Percentiles rank a stretch among this genome's conserved stretches.
phyloP scores from a whole-genome alignment of 2,888 invertebrate species.

The Eilema depressum region DNA sequence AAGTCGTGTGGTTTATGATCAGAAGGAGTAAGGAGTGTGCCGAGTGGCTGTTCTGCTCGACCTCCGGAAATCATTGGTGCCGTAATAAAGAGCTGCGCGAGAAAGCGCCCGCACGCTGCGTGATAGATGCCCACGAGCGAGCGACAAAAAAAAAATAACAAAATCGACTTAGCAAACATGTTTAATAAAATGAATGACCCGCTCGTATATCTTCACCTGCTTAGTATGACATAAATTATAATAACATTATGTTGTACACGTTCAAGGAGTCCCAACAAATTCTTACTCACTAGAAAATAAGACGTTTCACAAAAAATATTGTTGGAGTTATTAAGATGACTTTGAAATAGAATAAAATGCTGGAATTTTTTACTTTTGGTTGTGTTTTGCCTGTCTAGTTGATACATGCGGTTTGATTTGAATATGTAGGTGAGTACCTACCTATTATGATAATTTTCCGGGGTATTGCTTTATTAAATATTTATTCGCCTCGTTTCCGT shows the following conservation, averaged over 20 bases:
- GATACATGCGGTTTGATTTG: constrained; percentile 36
- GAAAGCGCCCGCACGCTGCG: constrained; percentile 84
- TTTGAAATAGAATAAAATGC: constrained; percentile 73
- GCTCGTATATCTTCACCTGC: constrained; percentile 86
- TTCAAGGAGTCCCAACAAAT: constrained; percentile 85
- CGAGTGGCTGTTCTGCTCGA: constrained; percentile 48
- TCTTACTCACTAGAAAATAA: constrained; percentile 84
- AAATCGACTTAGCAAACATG: constrained; percentile 86
- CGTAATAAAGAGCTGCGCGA: constrained; percentile 82
- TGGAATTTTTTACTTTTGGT: constrained; percentile 70
- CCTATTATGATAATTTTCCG: neutral
- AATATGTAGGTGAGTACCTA: constrained; percentile 17
- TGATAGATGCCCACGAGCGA: constrained; percentile 82
- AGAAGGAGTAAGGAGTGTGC: constrained; percentile 33
- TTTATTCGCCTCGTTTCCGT: neutral
- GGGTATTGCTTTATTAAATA: neutral
- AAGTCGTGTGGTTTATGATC: constrained; percentile 39
- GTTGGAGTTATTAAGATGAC: constrained; percentile 74
- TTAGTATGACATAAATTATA: constrained; percentile 87
- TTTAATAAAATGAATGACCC: constrained; percentile 86
- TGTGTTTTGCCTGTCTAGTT: constrained; percentile 62
- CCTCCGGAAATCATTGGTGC: constrained; percentile 83
- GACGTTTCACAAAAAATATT: constrained; percentile 79
- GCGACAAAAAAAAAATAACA: constrained; percentile 85
- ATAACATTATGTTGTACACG: constrained; percentile 86